Evolutionary conservation across 2,888 invertebrate genomes (phyloP).

Genomic region (Vesta saturnalis): DNA sequence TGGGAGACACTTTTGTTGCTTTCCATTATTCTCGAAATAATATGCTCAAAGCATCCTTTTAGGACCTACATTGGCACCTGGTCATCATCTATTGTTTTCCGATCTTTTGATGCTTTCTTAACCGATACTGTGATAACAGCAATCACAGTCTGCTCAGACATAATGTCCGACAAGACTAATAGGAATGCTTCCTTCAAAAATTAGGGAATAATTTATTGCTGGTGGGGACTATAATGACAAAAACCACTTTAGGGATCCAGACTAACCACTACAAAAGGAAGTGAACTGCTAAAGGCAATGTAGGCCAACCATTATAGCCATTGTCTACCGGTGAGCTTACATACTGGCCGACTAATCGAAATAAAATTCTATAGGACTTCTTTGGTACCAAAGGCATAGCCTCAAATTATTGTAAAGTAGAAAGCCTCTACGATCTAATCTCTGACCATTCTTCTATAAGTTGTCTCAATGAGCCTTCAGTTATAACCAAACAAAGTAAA

Average conservation of each 20-base stretch:
- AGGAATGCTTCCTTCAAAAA: neutral
- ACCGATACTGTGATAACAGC: too few relatives aligned
- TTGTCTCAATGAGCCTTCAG: neutral
- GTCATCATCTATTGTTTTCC: too few relatives aligned
- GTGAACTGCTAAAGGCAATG: too few relatives aligned
- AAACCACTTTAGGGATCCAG: neutral
- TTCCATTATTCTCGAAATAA: too few relatives aligned
- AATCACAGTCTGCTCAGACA: slow-evolving; percentile 4
- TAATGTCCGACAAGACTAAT: neutral
- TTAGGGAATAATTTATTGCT: neutral
- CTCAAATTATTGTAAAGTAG: neutral
- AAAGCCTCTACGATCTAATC: too few relatives aligned
- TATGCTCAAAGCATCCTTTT: too few relatives aligned
- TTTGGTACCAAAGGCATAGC: neutral
- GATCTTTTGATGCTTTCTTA: too few relatives aligned
- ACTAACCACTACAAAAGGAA: neutral
- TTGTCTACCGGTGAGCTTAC: neutral
- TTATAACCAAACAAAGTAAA: neutral
- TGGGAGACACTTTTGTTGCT: too few relatives aligned
- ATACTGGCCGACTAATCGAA: neutral
- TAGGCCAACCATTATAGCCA: neutral
- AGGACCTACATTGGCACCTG: too few relatives aligned
- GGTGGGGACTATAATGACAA: neutral
- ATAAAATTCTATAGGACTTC: neutral
- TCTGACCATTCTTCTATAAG: neutral